These are phyloP conservation scores for Neodon shergylaensis DNA, from an alignment of 2,113 vertebrate species.

Conservation along the genomic window DNA sequence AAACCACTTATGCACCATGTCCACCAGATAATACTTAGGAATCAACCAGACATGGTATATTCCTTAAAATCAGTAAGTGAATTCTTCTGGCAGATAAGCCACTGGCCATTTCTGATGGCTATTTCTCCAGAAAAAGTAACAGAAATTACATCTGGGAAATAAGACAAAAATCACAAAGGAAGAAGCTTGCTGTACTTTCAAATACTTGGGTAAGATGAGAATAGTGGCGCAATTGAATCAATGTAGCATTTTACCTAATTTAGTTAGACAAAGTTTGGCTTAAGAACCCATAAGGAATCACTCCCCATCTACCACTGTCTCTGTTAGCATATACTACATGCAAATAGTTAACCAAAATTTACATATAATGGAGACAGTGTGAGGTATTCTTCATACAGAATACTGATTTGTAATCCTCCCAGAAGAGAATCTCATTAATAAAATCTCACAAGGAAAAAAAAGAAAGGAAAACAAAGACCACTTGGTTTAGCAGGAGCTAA, in stretches of 20 bases:
- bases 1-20: background rate
- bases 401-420: background rate
- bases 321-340: fast-evolving
- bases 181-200: background rate
- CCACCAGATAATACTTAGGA: background rate
- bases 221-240: too few species aligned
- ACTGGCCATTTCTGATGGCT: background rate
- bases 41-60: background rate
- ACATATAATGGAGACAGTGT: background rate
- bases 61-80: background rate
- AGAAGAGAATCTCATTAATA: background rate
- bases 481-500: background rate
- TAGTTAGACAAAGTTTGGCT: background rate
- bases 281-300: background rate
- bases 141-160: background rate
- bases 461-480: background rate
- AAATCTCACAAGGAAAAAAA: background rate
- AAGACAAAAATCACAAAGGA: background rate
- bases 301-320: background rate
- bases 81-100: background rate
- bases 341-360: background rate
- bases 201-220: background rate
- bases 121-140: background rate
- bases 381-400: background rate
- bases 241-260: background rate